These are phyloP conservation scores for Gymnoscopelus microlampas DNA, from an alignment of 2,797 vertebrate species.

Conservation along the genomic window DNA sequence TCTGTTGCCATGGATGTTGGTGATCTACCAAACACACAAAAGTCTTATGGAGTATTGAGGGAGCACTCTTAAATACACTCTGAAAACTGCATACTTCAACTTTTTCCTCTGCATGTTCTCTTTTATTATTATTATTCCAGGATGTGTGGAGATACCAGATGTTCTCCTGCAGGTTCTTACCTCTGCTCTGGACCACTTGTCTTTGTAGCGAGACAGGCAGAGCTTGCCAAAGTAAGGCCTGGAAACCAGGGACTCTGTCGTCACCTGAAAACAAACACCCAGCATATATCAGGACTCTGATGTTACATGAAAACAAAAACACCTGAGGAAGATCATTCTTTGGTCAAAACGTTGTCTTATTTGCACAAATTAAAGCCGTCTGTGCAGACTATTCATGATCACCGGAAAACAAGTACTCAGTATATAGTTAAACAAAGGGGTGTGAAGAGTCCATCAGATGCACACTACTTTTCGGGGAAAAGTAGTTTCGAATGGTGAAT, in stretches of 20 bases:
- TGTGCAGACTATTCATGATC: no score
- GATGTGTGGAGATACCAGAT: no score
- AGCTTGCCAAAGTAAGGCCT: constrained; percentile 90
- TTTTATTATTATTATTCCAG: no score
- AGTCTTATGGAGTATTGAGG: background rate
- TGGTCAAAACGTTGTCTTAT: no score
- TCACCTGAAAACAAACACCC: constrained; percentile 62
- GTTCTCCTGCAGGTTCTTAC: constrained; percentile 69
- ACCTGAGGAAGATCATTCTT: background rate
- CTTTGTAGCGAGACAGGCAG: constrained; percentile 88
- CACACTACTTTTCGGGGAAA: no score
- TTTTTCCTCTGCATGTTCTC: background rate
- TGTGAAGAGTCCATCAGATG: no score
- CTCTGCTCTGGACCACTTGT: constrained; percentile 91
- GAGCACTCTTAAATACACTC: background rate
- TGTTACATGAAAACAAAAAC: constrained; percentile 37
- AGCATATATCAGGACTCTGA: constrained; percentile 12
- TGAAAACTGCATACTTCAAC: background rate
- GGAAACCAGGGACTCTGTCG: constrained; percentile 84
- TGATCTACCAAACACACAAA: constrained; percentile 80
- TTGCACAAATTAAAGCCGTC: no score
- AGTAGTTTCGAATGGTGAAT: no score
- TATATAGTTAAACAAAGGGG: no score
- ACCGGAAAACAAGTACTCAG: no score
- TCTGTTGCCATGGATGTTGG: constrained; percentile 85